phyloP scores from a whole-genome alignment of 1,140 invertebrate species.

The Dolichoris vasculosae region DNA sequence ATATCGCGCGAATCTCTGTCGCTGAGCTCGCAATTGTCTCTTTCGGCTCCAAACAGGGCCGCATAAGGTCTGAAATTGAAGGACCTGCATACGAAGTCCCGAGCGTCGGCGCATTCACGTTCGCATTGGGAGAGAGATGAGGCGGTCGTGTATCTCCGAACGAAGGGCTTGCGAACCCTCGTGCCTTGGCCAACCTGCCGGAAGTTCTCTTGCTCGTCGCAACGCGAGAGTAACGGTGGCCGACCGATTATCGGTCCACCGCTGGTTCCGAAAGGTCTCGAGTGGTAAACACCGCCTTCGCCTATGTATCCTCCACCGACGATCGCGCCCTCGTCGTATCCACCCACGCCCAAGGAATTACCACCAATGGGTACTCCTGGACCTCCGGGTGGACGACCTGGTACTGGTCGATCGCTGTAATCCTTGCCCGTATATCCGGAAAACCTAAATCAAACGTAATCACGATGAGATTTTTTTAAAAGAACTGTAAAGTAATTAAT shows the following conservation, averaged over 20 bases:
- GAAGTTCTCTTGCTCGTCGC: conserved; percentile 86
- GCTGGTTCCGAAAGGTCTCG: conserved; percentile 65
- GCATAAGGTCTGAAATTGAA: conserved; percentile 86
- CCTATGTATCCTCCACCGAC: conserved; percentile 70
- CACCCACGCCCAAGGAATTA: conserved; percentile 67
- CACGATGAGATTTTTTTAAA: too few relatives aligned
- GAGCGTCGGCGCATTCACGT: conserved; percentile 85
- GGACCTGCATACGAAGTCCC: conserved; percentile 88
- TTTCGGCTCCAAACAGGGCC: conserved; percentile 79
- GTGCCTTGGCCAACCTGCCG: conserved; percentile 85
- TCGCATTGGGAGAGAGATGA: conserved; percentile 86
- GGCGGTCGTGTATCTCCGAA: conserved; percentile 83
- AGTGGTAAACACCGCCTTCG: conserved; percentile 69
- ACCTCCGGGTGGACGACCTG: conserved; percentile 57
- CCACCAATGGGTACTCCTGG: conserved; percentile 59
- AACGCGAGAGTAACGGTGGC: conserved; percentile 75
- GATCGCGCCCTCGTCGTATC: conserved; percentile 67
- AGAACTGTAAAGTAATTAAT: too few relatives aligned
- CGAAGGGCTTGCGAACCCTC: conserved; percentile 85
- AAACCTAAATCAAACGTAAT: conserved; percentile 55
- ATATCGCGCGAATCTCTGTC: conserved; percentile 89
- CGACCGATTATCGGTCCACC: conserved; percentile 71
- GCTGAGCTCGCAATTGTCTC: conserved; percentile 92
- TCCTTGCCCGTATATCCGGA: conserved; percentile 63
- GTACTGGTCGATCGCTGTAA: conserved; percentile 62